Evolutionary conservation across 2,888 invertebrate genomes (phyloP).

Genomic region (Stramonita haemastoma): DNA sequence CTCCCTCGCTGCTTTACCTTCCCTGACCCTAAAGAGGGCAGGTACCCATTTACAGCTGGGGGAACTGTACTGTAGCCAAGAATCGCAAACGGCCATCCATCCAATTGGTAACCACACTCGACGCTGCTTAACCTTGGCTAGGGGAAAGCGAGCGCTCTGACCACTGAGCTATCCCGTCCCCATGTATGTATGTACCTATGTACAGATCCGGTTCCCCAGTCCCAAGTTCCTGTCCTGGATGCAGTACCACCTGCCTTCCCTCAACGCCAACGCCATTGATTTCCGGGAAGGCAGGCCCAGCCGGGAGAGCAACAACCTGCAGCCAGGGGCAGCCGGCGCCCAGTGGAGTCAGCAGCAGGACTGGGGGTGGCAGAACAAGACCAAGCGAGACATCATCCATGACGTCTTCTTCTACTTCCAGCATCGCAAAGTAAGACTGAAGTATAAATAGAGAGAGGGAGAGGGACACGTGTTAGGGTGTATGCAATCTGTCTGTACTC

Average conservation of each 20-base stretch:
- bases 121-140: too few species aligned
- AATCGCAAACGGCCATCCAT: too few species aligned
- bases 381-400: conserved; percentile 63
- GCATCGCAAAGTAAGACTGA: conserved; percentile 48
- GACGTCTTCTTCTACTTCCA: conserved; percentile 70
- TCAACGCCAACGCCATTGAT: conserved; percentile 54
- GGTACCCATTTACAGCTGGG: too few species aligned
- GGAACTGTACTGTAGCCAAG: too few species aligned
- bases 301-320: background rate
- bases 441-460: background rate
- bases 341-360: conserved; percentile 46
- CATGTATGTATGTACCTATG: background rate
- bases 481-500: too few species aligned
- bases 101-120: too few species aligned
- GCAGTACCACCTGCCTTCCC: conserved; percentile 62
- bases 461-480: background rate
- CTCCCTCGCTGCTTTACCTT: too few species aligned
- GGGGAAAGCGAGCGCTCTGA: too few species aligned
- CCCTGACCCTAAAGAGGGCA: too few species aligned
- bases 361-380: conserved; percentile 52
- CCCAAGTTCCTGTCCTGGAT: conserved; percentile 68
- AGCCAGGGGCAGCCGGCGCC: background rate
- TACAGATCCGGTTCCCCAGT: conserved; percentile 63
- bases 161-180: too few species aligned
- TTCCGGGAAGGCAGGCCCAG: conserved; percentile 49